A percentile compares a stretch with the other conserved stretches of the same genome.
These are phyloP conservation scores for Collichthys lucidus DNA, from an alignment of 2,113 vertebrate genomes.

Conservation along the genomic window DNA sequence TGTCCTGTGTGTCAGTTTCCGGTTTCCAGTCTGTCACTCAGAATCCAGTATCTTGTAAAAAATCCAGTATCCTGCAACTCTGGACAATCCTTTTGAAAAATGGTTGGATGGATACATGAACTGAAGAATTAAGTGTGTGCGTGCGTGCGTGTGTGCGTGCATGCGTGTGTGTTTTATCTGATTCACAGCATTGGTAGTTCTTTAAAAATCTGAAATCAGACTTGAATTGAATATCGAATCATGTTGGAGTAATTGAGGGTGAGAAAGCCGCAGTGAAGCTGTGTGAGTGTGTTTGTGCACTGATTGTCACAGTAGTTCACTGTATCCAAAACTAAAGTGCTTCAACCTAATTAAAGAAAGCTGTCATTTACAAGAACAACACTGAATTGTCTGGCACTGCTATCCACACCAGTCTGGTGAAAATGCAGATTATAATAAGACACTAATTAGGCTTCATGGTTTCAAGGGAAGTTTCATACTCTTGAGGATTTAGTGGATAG, in stretches of 20 bases:
- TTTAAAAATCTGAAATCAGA: background rate
- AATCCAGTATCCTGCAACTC: background rate
- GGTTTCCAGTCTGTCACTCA: background rate
- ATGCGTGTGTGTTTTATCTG: too few relatives aligned
- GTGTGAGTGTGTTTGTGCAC: background rate
- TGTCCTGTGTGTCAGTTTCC: background rate
- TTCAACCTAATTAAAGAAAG: conserved; percentile 30
- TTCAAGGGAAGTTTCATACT: background rate
- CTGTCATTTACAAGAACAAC: conserved; percentile 9
- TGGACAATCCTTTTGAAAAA: background rate
- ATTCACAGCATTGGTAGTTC: too few relatives aligned
- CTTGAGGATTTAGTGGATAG: background rate
- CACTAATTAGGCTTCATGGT: background rate
- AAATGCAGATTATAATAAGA: conserved; percentile 4
- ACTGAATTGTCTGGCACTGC: background rate
- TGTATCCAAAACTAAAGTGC: background rate
- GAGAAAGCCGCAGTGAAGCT: background rate
- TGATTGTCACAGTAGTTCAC: background rate
- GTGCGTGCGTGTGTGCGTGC: background rate
- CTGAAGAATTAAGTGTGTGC: background rate
- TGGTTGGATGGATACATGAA: background rate
- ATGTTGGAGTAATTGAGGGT: conserved; percentile 1
- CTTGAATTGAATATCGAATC: conserved; percentile 1
- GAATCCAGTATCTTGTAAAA: too few relatives aligned
- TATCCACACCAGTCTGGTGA: conserved; percentile 1